Percentiles rank a stretch among this genome's conserved stretches.
phyloP scores from a whole-genome alignment of 1,140 invertebrate genomes.

The Pantala flavescens region DNA sequence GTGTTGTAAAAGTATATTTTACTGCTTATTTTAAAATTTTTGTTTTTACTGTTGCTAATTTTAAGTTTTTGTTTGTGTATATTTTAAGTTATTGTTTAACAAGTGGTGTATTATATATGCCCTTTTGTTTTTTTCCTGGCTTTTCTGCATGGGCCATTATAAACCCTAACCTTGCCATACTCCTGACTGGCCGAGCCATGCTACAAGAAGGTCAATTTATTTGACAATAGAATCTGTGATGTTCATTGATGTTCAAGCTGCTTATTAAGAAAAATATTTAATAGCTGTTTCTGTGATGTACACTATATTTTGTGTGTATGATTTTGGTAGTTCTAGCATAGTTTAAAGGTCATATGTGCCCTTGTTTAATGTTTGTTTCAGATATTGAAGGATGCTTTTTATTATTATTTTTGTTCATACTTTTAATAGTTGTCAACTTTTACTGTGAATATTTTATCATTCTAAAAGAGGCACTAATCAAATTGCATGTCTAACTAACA shows the following conservation, averaged over 20 bases:
- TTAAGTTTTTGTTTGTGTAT: not conserved
- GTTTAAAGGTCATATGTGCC: not conserved
- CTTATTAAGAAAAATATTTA: not conserved
- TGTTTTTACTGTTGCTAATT: not conserved
- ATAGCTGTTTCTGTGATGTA: not conserved
- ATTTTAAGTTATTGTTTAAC: constrained; percentile 13
- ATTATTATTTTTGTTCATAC: too few species aligned
- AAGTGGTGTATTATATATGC: not conserved
- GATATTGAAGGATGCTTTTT: too few species aligned
- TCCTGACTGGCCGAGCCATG: constrained; percentile 21
- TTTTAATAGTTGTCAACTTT: not conserved
- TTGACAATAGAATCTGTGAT: constrained; percentile 20
- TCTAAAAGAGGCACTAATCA: constrained; percentile 4
- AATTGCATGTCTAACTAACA: constrained; percentile 14
- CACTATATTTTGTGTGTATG: not conserved
- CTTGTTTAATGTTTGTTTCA: too few species aligned
- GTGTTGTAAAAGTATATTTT: too few species aligned
- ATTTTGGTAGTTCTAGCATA: not conserved
- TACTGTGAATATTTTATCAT: not conserved
- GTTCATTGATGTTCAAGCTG: constrained; percentile 23
- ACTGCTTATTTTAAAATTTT: not conserved
- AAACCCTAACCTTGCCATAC: constrained; percentile 16
- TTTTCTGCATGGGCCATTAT: not conserved
- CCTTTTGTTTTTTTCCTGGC: not conserved
- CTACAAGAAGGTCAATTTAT: constrained; percentile 1